A percentile compares a stretch with the other conserved stretches of the same genome.
phyloP scores from a whole-genome alignment of 2,888 invertebrate genomes.

The Falcaria lacertinaria region DNA sequence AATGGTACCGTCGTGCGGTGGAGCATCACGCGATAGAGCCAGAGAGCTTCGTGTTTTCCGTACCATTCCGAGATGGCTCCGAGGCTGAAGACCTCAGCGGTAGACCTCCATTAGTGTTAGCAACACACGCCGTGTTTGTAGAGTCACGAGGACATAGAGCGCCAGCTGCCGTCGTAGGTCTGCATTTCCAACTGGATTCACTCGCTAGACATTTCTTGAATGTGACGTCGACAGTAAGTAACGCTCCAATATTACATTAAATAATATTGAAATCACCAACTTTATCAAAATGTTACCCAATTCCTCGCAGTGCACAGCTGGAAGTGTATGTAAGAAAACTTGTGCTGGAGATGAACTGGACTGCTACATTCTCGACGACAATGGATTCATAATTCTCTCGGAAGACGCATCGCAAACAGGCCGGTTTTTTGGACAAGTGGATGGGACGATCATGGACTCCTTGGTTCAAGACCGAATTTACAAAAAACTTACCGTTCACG shows the following conservation, averaged over 20 bases:
- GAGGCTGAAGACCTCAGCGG: constrained; percentile 80
- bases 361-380: constrained; percentile 96
- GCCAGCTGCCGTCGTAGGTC: constrained; percentile 94
- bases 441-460: constrained; percentile 96
- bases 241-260: neutral
- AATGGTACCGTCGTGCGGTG: constrained; percentile 94
- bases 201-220: constrained; percentile 92
- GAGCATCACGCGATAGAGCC: constrained; percentile 93
- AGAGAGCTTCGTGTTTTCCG: constrained; percentile 94
- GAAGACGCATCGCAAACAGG: constrained; percentile 93
- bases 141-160: constrained; percentile 90
- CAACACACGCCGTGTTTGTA: constrained; percentile 94
- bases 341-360: constrained; percentile 93
- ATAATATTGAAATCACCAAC: neutral
- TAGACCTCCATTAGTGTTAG: constrained; percentile 85
- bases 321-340: constrained; percentile 87
- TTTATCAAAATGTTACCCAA: constrained; percentile 5
- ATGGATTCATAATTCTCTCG: constrained; percentile 95
- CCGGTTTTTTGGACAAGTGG: constrained; percentile 95
- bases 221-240: constrained; percentile 89
- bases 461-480: constrained; percentile 94
- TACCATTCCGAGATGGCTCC: constrained; percentile 85
- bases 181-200: constrained; percentile 91
- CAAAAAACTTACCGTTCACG: constrained; percentile 91
- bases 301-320: constrained; percentile 82